Base-by-base conservation (phyloP, 2,113 vertebrate genomes). In the Zingel zingel region DNA sequence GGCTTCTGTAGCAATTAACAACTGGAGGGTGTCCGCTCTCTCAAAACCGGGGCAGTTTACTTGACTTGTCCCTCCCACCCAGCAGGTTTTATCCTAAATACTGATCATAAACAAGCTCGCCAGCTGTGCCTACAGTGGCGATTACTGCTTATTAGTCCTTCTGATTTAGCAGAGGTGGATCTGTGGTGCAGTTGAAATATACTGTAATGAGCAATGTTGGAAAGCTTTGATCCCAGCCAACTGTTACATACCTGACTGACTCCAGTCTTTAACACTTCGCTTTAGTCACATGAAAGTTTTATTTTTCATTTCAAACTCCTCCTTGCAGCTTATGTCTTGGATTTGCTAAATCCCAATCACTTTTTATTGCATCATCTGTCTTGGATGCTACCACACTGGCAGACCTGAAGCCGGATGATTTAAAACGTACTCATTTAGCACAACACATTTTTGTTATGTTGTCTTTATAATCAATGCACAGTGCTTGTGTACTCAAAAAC, bases 111-210 rank as follows among this genome's bases (percentile, higher is more conserved):
- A 62, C 4, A 50, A 62, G 48, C 53, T 64, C 0, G 2, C 47
- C 61, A 6, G 25, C 57, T 81, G 74, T 50, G 58, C 69, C 36
- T 50, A 27, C 76, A 80, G 36, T 59, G 16, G 30, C 63, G 36
- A 75, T 82, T 59, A 77, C 53, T 50, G 30, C 51, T 48, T 23
- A 65, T 63, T 73, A 47, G 8, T 36, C 1, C 30, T 57, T 15
- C 45, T 72, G 62, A 80, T 74, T 74, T 58, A 56, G 51, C 59
- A 58, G 45, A 57, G 39, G 23, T 70, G 25, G 56, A 69, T 78
- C 68, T 65, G 65, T 18, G 56, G 47, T 68, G 59, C 21, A 79
- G 74, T 90, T 79, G 72, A 36, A 76, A 85, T 70, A 50, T 62
- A 27, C 27, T 27, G 27, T 27, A 48, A 83, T 19, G 54, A 80